Base-by-base conservation (phyloP, 2,888 invertebrate genomes). In the Macrosiphum euphorbiae region DNA sequence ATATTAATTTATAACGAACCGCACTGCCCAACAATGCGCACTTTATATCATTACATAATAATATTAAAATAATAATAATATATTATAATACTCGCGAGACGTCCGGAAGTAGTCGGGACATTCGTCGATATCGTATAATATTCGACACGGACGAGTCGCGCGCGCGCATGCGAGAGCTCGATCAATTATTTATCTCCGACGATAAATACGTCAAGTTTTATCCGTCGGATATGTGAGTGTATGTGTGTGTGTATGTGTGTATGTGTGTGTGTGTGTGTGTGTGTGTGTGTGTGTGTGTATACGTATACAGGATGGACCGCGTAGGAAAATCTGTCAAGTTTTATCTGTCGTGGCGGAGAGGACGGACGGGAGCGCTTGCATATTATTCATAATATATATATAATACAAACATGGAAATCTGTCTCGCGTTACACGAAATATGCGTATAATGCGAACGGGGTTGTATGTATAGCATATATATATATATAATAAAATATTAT, bases 121-220 rank as follows among this genome's bases (percentile, higher is more conserved):
- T 67, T 67, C 67, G 35, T 35, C 67, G 67, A 67, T 67, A 67
- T 67, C 35, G 67, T 55, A 55, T 55, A 55, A 16, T 67, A 67
- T 67, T 67, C n/a, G 16, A 20, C 35, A 35, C 67, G 7, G 35
- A 35, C 16, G 67, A 67, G 67, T 35, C 67, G 67, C 47, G 16
- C n/a, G 50, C 47, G 10, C 50, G 50, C 90, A 78, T 52, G 35
- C 11, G 52, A 67, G n/a, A 67, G n/a, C 67, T 67, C 67, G n/a
- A 84, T 91, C 91, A 84, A 91, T 91, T 91, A 90, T 90, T 41
- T 91, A 84, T 84, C 91, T 41, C 41, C 41, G 28, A 84, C 41
- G 84, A 91, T 91, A 91, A 91, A 91, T 44, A 61, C 61, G 89
- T 90, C 89, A 90, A 61, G 61, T 61, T 90, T 47, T 67, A 90